phyloP scores from a whole-genome alignment of 1,140 invertebrate genomes.

The Cydia pomonella region DNA sequence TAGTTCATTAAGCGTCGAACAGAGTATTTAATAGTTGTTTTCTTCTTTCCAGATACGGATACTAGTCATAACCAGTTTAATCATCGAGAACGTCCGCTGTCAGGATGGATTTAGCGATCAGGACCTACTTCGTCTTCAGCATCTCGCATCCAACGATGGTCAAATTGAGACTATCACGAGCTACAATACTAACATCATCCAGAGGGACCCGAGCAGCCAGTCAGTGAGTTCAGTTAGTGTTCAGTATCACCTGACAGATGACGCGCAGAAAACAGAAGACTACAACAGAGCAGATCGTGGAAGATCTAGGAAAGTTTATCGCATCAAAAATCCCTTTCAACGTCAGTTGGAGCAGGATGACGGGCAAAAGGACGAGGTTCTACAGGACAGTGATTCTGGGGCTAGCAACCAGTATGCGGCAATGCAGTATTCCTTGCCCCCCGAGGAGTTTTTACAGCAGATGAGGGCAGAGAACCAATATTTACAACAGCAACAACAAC shows the following conservation, averaged over 20 bases:
- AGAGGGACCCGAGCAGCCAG: conserved; percentile 61
- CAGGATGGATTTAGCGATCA: conserved; percentile 70
- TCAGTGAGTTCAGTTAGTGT: conserved; percentile 61
- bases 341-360: conserved; percentile 52
- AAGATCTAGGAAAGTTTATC: conserved; percentile 65
- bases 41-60: conserved; percentile 76
- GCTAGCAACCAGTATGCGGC: conserved; percentile 76
- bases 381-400: conserved; percentile 65
- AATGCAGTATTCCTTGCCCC: conserved; percentile 75
- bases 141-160: conserved; percentile 56
- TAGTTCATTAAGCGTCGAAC: not conserved
- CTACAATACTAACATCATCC: conserved; percentile 61
- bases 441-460: conserved; percentile 75
- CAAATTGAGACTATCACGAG: conserved; percentile 58
- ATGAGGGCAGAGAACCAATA: conserved; percentile 68
- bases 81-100: conserved; percentile 57
- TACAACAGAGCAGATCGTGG: conserved; percentile 55
- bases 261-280: conserved; percentile 57
- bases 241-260: conserved; percentile 64
- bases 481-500: conserved; percentile 51
- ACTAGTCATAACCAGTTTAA: conserved; percentile 59
- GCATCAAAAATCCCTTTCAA: conserved; percentile 75
- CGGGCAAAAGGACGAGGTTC: conserved; percentile 43
- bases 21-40: conserved; percentile 29
- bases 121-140: conserved; percentile 62